Evolutionary conservation across 2,113 vertebrate species (phyloP), one percentile per base, ranked within the genome.

Genomic region (Notothenia coriiceps): DNA sequence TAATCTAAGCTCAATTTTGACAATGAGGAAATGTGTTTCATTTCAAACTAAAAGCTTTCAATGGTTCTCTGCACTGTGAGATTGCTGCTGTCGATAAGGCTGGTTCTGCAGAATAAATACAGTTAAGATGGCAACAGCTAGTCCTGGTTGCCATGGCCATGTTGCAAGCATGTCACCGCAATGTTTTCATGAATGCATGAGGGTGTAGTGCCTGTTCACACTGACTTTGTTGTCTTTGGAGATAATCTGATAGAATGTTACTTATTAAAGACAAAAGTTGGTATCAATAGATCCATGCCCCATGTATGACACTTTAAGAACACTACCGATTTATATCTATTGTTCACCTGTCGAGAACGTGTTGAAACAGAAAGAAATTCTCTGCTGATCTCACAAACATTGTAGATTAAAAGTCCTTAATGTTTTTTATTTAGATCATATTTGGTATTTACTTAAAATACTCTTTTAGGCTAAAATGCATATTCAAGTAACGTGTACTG

Each of bases 131-230:
- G 66, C 56, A 84, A 52, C 17, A 47, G 68, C 50, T 57, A 46
- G 1, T 54, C 59, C 68, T 62, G 22, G 86, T 87, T 90, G 78
- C 76, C 73, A 82, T 84, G 71, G 79, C 54, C 25, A 86, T 65
- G 29, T 29, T 73, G 44, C 44, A 59, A 65, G 35, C 61, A 79
- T 61, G 47, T 75, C 75, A 69, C 11, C 40, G 62, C 43, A 57
- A 17, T 47, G 51, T 66, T 65, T 70, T 71, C 12, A 75, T 62
- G 15, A 71, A 72, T 56, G 46, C 49, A 79, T 72, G n/a, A 78
- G 50, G 35, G 10, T 6, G 64, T 51, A 70, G 10, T 33, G 47
- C 11, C 47, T 5, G 55, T 52, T 60, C 54, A 55, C 2, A 57
- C 44, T 1, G 75, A 64, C 43, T 75, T 17, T 33, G n/a, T 33